A percentile compares a stretch with the other conserved stretches of the same genome.
Conservation (phyloP, 2,888 invertebrate genomes). For the Miltochrista miniata region DNA sequence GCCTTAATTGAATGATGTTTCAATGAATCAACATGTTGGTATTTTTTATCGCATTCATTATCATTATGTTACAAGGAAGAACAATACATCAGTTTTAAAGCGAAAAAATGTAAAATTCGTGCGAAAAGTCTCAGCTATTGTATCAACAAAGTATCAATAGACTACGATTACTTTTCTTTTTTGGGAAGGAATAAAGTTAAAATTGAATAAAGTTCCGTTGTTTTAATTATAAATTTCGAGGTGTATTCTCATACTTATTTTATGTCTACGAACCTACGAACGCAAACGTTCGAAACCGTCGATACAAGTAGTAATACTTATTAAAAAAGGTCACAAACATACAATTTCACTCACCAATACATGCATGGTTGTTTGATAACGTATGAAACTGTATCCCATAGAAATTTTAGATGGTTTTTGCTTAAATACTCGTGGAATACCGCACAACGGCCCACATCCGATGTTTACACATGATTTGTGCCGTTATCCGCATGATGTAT, state of each 20-base stretch:
- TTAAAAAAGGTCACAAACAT: background rate
- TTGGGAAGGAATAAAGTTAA: too few species aligned
- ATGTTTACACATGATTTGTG: conserved; percentile 20
- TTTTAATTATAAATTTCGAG: too few species aligned
- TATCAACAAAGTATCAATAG: too few species aligned
- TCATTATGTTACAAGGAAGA: too few species aligned
- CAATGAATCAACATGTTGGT: too few species aligned
- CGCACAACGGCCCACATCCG: conserved; percentile 19
- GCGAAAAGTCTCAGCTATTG: too few species aligned
- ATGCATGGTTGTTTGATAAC: background rate
- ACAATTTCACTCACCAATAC: conserved; percentile 1
- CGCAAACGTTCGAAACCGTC: background rate
- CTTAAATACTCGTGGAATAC: conserved; percentile 23
- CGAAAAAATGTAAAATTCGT: too few species aligned
- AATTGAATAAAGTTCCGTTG: too few species aligned
- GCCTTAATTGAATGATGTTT: too few species aligned
- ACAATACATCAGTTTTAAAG: too few species aligned
- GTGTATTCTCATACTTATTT: background rate
- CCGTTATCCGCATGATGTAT: conserved; percentile 8
- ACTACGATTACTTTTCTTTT: too few species aligned
- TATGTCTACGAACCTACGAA: background rate
- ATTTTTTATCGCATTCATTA: too few species aligned
- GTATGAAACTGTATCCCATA: conserved; percentile 10
- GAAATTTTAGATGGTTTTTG: conserved; percentile 6
- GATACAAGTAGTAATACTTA: background rate